A percentile compares a stretch with the other conserved stretches of the same genome.
phyloP scores from a whole-genome alignment of 2,888 invertebrate species.

The Aspidiotus destructor region DNA sequence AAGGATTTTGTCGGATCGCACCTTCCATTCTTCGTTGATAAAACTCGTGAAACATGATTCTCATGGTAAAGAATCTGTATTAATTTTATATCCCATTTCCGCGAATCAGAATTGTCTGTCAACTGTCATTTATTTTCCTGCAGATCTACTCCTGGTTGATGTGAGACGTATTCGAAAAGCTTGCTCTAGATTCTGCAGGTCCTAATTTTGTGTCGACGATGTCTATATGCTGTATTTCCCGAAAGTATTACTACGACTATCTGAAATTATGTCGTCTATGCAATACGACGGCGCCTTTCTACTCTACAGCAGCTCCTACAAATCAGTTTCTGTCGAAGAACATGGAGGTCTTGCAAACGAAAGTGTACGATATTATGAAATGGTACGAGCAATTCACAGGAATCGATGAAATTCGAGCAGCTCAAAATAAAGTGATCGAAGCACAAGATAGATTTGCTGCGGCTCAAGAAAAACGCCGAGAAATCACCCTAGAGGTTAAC shows the following conservation, averaged over 20 bases:
- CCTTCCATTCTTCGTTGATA: too few relatives aligned
- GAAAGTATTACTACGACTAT: not conserved
- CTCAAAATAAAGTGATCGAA: conserved; percentile 62
- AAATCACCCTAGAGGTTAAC: conserved; percentile 52
- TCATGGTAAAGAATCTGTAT: too few relatives aligned
- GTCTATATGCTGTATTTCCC: not conserved
- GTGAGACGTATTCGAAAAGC: too few relatives aligned
- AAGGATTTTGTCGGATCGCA: too few relatives aligned
- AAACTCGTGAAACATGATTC: too few relatives aligned
- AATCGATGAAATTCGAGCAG: conserved; percentile 62
- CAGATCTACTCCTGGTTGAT: too few relatives aligned
- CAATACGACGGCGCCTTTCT: not conserved
- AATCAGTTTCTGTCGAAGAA: conserved; percentile 1
- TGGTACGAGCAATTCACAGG: conserved; percentile 68
- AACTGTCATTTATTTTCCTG: too few relatives aligned
- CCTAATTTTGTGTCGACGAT: too few relatives aligned
- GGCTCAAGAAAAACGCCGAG: conserved; percentile 57
- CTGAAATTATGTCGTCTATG: not conserved
- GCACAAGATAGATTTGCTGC: conserved; percentile 56
- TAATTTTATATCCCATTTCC: too few relatives aligned
- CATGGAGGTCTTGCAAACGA: conserved; percentile 16
- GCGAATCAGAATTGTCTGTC: too few relatives aligned
- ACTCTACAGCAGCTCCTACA: conserved; percentile 4
- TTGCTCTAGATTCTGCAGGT: too few relatives aligned
- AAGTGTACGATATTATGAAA: conserved; percentile 29